Conservation (phyloP, 2,113 vertebrate species). For the Polypterus bichir region DNA sequence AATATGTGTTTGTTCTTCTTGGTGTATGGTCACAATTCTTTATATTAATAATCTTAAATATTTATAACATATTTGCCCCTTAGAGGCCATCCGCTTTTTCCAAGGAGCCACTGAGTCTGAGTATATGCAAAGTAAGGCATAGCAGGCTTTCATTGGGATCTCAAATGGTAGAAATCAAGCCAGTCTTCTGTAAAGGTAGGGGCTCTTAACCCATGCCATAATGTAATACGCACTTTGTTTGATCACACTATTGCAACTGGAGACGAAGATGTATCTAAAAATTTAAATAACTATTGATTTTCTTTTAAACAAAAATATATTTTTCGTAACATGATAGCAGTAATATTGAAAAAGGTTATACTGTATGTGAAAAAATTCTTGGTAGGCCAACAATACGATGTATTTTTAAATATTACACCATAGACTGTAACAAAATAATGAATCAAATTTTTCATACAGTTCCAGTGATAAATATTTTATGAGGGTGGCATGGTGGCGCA, state of each 20-base stretch:
- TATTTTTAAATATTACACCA: too few relatives aligned
- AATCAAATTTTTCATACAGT: too few relatives aligned
- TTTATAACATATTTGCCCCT: constrained; percentile 40
- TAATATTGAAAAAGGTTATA: too few relatives aligned
- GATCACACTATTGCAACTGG: constrained; percentile 34
- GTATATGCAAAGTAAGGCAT: constrained; percentile 31
- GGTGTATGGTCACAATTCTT: constrained; percentile 27
- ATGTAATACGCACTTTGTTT: constrained; percentile 33
- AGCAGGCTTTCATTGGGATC: constrained; percentile 15
- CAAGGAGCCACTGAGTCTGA: constrained; percentile 52
- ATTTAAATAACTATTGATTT: constrained; percentile 42
- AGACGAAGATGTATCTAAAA: constrained; percentile 39
- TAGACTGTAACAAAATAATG: too few relatives aligned
- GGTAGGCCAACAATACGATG: too few relatives aligned
- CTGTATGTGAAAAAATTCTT: too few relatives aligned
- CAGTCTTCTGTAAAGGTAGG: constrained; percentile 12
- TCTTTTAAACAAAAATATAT: constrained; percentile 47
- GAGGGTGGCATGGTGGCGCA: too few relatives aligned
- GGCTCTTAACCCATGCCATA: constrained; percentile 26
- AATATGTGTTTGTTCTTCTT: constrained; percentile 28
- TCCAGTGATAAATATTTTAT: too few relatives aligned
- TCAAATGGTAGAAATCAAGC: constrained; percentile 19
- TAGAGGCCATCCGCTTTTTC: constrained; percentile 23
- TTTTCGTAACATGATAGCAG: constrained; percentile 42
- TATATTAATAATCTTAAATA: constrained; percentile 51